Percentiles rank a stretch among this genome's conserved stretches.
Evolutionary conservation across 2,797 vertebrate genomes (phyloP).

Genomic region (Anas bahamensis): DNA sequence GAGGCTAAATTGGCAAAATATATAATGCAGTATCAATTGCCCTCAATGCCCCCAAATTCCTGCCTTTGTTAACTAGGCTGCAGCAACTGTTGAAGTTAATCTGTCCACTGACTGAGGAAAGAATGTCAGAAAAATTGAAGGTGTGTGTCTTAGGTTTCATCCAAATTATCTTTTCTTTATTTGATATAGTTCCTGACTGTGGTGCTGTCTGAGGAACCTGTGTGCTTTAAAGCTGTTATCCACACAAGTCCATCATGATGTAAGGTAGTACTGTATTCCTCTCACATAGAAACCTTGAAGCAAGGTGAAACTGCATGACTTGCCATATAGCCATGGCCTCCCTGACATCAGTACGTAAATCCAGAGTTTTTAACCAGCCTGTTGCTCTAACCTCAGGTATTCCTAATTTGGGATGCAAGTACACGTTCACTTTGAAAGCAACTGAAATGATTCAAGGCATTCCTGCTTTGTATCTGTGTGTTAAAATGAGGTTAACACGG

Average conservation of each 20-base stretch:
- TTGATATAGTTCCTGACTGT: slow-evolving; percentile 1
- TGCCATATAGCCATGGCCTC: not conserved
- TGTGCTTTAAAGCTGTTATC: not conserved
- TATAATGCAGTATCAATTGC: slow-evolving; percentile 65
- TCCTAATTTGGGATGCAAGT: not conserved
- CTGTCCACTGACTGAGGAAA: not conserved
- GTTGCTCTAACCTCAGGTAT: not conserved
- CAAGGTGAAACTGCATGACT: not conserved
- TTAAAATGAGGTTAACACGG: not conserved
- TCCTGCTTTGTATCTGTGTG: not conserved
- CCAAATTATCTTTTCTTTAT: slow-evolving; percentile 38
- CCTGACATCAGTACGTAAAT: not conserved
- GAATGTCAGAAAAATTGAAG: slow-evolving; percentile 10
- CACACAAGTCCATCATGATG: not conserved
- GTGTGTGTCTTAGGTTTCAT: slow-evolving; percentile 26
- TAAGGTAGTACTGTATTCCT: not conserved
- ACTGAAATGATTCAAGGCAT: not conserved
- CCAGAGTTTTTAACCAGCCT: not conserved
- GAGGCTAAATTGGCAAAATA: slow-evolving; percentile 68
- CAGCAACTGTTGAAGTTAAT: slow-evolving; percentile 20
- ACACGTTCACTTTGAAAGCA: not conserved
- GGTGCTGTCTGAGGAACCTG: not conserved
- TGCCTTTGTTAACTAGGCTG: slow-evolving; percentile 49
- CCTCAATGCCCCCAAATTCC: slow-evolving; percentile 48
- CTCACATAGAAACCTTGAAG: not conserved